Conservation (phyloP, 2,888 invertebrate species). For the Sinotaia quadrata region DNA sequence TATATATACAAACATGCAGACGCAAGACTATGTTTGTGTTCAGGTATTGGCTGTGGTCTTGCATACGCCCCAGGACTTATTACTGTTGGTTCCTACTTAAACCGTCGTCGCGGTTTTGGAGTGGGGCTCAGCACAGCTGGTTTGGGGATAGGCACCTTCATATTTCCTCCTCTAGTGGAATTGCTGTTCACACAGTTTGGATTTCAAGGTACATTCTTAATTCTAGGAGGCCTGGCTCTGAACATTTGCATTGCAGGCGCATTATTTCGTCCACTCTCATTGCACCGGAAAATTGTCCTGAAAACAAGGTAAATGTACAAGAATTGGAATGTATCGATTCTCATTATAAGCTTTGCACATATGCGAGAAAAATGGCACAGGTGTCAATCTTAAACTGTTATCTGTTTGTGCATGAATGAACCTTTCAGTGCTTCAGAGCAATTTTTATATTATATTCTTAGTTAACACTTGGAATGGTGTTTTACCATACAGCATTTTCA, state of each 20-base stretch:
- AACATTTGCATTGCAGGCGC: slow-evolving; percentile 50
- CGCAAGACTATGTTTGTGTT: not conserved
- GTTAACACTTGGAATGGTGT: too few species aligned
- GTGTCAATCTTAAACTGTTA: too few species aligned
- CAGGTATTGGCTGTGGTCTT: slow-evolving; percentile 56
- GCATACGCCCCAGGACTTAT: slow-evolving; percentile 57
- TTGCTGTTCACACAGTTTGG: slow-evolving; percentile 49
- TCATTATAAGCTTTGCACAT: not conserved
- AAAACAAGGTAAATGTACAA: slow-evolving; percentile 2
- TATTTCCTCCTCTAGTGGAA: slow-evolving; percentile 52
- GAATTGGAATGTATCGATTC: not conserved
- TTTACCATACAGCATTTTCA: too few species aligned
- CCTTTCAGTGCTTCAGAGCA: too few species aligned
- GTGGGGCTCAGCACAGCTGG: slow-evolving; percentile 56
- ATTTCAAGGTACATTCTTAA: slow-evolving; percentile 51
- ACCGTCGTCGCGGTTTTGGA: slow-evolving; percentile 53
- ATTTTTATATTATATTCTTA: too few species aligned
- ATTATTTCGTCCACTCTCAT: slow-evolving; percentile 49
- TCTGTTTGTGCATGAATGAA: too few species aligned
- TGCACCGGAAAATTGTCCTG: slow-evolving; percentile 33
- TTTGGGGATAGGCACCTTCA: slow-evolving; percentile 58
- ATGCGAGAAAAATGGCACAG: too few species aligned
- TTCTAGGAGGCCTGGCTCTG: slow-evolving; percentile 48
- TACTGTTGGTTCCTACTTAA: slow-evolving; percentile 55
- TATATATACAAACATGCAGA: not conserved